Base-by-base conservation (phyloP, 2,797 vertebrate genomes). In the Zalophus californianus region DNA sequence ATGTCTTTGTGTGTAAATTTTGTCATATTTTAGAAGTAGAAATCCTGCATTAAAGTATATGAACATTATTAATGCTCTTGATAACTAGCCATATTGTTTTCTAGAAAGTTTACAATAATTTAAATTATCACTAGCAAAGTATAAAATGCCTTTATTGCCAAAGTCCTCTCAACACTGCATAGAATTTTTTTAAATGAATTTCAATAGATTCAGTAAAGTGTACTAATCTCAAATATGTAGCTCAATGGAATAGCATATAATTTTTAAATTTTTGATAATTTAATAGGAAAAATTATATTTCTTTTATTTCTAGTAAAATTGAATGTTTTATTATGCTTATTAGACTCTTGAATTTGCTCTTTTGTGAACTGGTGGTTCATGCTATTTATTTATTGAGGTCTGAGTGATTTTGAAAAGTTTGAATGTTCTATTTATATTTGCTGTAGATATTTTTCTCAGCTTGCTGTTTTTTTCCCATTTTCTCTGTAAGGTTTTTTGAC, bases 1-100 rank as follows among this genome's bases (percentile, higher is more conserved):
- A 41, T 86, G 38, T 58, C 38, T 94, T 27, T 64, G 6, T 87
- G 38, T 60, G 14, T 58, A 77, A 70, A 29, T 44, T 70, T 80
- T 60, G 18, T 78, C 16, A 48, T 92, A 70, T 92, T 86, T 91
- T 86, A 77, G 58, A 96, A 82, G 38, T 78, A 21, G 50, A 86
- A 96, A 90, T 83, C n/a, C 73, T 78, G 75, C 23, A n/a, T 56
- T 94, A 86, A 95, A 84, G 54, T 88, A 87, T 60, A 41, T 60
- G 18, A 89, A 77, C 56, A 79, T 70, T 88, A 89, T 78, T 80
- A 95, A 73, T 32, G 25, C 12, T 41, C 73, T 90, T 95, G 48
- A 77, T 86, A 79, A 86, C 25, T 90, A 50, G 20, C 35, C 62
- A 60, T 73, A 83, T 66, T 93, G 32, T n/a, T 87, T 95, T 96